Percentiles rank a stretch among this genome's conserved stretches.
phyloP scores from a whole-genome alignment of 2,797 vertebrate genomes.

The Rhynchonycteris naso region DNA sequence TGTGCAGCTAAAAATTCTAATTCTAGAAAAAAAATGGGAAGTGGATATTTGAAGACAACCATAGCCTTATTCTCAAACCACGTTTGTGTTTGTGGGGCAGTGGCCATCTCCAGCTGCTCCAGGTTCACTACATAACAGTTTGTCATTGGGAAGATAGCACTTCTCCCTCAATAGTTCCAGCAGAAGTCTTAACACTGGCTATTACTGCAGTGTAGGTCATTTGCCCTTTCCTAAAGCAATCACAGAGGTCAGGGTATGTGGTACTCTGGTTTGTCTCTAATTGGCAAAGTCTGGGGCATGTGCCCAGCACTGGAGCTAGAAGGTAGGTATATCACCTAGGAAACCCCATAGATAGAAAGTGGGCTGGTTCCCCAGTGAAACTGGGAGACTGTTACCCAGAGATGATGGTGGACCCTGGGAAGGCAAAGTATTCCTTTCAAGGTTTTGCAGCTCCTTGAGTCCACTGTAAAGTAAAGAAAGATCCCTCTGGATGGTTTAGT shows the following conservation, averaged over 20 bases:
- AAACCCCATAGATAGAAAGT: neutral
- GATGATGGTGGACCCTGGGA: neutral
- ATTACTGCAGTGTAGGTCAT: neutral
- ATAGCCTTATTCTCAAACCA: neutral
- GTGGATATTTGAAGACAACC: neutral
- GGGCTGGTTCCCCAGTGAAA: neutral
- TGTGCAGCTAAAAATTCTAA: slow-evolving; percentile 9
- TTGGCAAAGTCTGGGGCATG: neutral
- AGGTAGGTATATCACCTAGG: neutral
- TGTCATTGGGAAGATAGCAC: neutral
- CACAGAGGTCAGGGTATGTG: neutral
- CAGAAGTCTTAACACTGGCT: neutral
- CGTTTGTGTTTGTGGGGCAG: neutral
- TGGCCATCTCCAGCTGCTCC: neutral
- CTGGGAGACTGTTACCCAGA: neutral
- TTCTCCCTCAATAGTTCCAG: neutral
- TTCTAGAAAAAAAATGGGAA: neutral
- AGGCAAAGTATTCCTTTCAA: neutral
- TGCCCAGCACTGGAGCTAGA: neutral
- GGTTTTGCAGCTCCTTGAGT: neutral
- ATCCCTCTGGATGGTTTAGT: neutral
- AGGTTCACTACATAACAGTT: neutral
- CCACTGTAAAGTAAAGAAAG: neutral
- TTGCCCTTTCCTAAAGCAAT: neutral
- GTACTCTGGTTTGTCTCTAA: neutral